A percentile compares a stretch with the other conserved stretches of the same genome.
These are phyloP conservation scores for Heterochromis multidens DNA, from an alignment of 2,113 vertebrate species.

Conservation along the genomic window DNA sequence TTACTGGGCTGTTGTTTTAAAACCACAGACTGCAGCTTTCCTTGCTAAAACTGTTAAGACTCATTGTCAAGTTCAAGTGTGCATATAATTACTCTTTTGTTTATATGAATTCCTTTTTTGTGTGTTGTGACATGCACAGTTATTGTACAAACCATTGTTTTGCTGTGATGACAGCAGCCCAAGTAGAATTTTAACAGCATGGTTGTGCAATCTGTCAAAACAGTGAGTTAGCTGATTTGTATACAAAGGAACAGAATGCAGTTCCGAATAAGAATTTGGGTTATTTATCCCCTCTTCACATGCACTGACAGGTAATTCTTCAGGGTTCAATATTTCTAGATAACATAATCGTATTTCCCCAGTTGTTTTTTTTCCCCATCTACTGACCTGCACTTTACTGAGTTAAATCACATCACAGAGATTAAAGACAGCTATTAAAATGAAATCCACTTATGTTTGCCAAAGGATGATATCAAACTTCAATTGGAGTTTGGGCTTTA, in stretches of 20 bases:
- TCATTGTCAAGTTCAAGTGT: constrained; percentile 8
- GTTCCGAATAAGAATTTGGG: constrained; percentile 40
- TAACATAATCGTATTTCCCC: constrained; percentile 60
- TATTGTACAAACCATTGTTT: not conserved
- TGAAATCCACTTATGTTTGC: constrained; percentile 76
- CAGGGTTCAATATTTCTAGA: constrained; percentile 56
- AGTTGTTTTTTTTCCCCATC: constrained; percentile 35
- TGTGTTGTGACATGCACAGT: not conserved
- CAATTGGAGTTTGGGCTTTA: constrained; percentile 71
- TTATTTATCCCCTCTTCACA: constrained; percentile 33
- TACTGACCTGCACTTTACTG: constrained; percentile 53
- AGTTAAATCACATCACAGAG: constrained; percentile 64
- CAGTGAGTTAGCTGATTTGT: constrained; percentile 62
- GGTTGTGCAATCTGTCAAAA: constrained; percentile 65
- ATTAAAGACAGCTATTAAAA: constrained; percentile 77
- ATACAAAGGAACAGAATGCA: constrained; percentile 49
- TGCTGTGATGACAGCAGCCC: not conserved
- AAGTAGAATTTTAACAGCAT: constrained; percentile 44
- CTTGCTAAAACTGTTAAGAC: not conserved
- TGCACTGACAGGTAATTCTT: constrained; percentile 54
- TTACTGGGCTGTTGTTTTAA: not conserved
- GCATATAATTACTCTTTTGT: constrained; percentile 40
- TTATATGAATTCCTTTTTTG: not conserved
- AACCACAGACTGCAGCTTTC: not conserved
- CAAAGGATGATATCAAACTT: constrained; percentile 73